Evolutionary conservation across 2,797 vertebrate genomes (phyloP).

Genomic region (Eospalax fontanierii): DNA sequence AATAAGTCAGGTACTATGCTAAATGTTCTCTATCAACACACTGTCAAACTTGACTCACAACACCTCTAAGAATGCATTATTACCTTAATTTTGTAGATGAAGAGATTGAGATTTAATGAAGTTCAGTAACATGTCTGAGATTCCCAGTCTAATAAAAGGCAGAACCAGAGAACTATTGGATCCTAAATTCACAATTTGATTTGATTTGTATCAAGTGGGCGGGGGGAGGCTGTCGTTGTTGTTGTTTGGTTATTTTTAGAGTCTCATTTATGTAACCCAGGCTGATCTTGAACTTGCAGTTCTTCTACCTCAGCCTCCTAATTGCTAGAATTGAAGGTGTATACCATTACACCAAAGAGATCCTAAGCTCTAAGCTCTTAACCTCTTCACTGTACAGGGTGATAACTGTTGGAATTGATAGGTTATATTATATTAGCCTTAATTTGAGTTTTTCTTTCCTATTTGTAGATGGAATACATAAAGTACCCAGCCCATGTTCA

Average conservation of each 20-base stretch:
- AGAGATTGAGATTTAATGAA: conserved; percentile 45
- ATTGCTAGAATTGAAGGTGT: neutral
- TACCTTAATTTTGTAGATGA: conserved; percentile 57
- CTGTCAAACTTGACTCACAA: conserved; percentile 44
- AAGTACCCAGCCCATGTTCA: neutral
- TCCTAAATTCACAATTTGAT: too few species aligned
- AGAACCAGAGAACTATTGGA: conserved; percentile 2
- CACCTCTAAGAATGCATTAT: conserved; percentile 18
- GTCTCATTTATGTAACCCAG: neutral
- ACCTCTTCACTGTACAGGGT: neutral
- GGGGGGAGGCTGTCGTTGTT: too few species aligned
- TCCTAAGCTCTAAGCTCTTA: conserved; percentile 10
- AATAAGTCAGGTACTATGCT: conserved; percentile 15
- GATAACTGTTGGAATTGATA: neutral
- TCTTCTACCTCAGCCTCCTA: neutral
- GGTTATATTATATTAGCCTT: neutral
- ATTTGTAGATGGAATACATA: conserved; percentile 20
- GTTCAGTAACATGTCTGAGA: conserved; percentile 5
- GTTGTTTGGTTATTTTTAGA: neutral
- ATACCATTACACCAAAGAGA: neutral
- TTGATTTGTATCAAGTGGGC: too few species aligned
- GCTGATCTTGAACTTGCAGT: neutral
- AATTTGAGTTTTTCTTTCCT: conserved; percentile 54
- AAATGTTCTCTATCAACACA: neutral
- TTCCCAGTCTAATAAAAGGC: conserved; percentile 34